A percentile compares a stretch with the other conserved stretches of the same genome.
These are phyloP conservation scores for Mirounga angustirostris DNA, from an alignment of 2,113 vertebrate genomes.

Conservation along the genomic window DNA sequence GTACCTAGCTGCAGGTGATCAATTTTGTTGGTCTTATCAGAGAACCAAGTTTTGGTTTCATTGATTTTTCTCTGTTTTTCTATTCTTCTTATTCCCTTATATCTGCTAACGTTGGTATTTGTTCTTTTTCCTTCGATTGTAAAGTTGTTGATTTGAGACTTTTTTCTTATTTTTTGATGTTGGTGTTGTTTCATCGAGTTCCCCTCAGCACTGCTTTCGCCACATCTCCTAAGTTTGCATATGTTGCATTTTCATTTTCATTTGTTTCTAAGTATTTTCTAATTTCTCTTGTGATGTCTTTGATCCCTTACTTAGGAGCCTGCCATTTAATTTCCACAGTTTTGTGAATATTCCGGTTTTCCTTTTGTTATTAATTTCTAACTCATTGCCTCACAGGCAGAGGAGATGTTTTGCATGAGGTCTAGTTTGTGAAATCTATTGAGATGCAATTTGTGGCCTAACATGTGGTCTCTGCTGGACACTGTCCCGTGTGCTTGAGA, in stretches of 20 bases:
- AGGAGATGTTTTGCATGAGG: not conserved
- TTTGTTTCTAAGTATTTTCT: not conserved
- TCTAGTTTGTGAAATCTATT: too few species aligned
- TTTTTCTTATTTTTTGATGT: not conserved
- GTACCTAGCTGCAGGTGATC: not conserved
- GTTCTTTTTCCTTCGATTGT: not conserved
- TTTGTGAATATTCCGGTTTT: not conserved
- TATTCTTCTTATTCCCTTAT: not conserved
- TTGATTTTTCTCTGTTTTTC: not conserved
- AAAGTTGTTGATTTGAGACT: not conserved
- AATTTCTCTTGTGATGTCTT: not conserved
- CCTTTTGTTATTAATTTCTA: not conserved
- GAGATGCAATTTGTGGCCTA: not conserved
- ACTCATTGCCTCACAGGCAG: not conserved
- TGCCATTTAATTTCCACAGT: not conserved
- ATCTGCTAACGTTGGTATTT: not conserved
- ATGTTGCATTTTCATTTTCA: not conserved
- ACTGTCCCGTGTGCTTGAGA: not conserved
- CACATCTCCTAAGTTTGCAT: rapidly evolving
- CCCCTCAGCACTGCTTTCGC: too few species aligned
- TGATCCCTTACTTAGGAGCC: not conserved
- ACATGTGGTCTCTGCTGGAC: not conserved
- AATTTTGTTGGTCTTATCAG: not conserved
- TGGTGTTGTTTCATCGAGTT: not conserved
- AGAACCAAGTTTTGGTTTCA: not conserved